These are phyloP conservation scores for Sinocyclocheilus grahami DNA, from an alignment of 2,113 vertebrate genomes.

Conservation along the genomic window DNA sequence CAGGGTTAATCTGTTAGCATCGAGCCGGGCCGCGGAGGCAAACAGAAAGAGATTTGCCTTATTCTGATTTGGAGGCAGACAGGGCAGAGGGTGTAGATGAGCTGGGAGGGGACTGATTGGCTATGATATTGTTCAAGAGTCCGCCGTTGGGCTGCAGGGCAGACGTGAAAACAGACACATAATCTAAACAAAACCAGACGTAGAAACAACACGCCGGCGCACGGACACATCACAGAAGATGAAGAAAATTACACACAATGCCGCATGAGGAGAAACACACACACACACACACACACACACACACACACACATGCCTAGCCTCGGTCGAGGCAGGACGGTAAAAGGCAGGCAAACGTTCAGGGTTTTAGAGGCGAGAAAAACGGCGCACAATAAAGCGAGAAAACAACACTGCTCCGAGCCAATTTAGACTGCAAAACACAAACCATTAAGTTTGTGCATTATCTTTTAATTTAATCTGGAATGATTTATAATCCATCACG, in stretches of 20 bases:
- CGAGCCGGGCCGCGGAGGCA: slow-evolving; percentile 30
- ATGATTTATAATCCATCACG: slow-evolving; percentile 99
- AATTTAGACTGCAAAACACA: slow-evolving; percentile 96
- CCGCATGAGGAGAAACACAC: slow-evolving; percentile 46
- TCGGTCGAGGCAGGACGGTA: slow-evolving; percentile 74
- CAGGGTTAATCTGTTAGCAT: slow-evolving; percentile 61
- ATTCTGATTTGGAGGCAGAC: slow-evolving; percentile 49
- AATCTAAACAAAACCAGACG: slow-evolving; percentile 55
- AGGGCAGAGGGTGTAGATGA: slow-evolving; percentile 47
- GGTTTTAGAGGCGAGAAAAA: slow-evolving; percentile 91
- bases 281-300: slow-evolving; percentile 20
- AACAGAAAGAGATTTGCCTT: slow-evolving; percentile 55
- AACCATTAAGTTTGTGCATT: slow-evolving; percentile 99
- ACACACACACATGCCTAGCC: slow-evolving; percentile 29
- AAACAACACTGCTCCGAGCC: slow-evolving; percentile 98
- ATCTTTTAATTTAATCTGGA: slow-evolving; percentile 99
- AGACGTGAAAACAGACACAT: slow-evolving; percentile 53
- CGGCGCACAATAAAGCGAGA: slow-evolving; percentile 97
- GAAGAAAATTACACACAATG: slow-evolving; percentile 4
- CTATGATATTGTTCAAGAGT: slow-evolving; percentile 53
- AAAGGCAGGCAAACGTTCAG: slow-evolving; percentile 88
- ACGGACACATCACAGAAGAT: slow-evolving; percentile 46
- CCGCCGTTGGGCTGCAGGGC: slow-evolving; percentile 40
- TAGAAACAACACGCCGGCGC: slow-evolving; percentile 43
- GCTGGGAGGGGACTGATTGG: slow-evolving; percentile 53